Conservation (phyloP, 2,797 vertebrate genomes). For the Scomberomorus guttatus region DNA sequence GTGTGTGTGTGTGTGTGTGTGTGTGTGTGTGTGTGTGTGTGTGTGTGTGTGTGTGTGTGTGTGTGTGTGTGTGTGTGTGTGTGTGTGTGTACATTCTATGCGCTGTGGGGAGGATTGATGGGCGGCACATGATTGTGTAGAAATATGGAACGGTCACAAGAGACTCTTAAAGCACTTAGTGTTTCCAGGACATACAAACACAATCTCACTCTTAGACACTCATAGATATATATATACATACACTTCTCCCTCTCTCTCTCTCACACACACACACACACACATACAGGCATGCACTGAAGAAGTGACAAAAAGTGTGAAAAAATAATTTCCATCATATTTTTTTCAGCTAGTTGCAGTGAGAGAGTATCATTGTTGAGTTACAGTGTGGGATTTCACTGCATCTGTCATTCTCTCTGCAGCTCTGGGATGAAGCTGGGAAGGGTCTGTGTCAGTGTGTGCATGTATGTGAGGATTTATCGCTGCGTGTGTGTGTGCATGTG, state of each 20-base stretch:
- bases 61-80: too few species aligned
- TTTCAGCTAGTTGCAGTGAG: not conserved
- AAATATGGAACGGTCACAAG: slow-evolving; percentile 28
- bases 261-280: not conserved
- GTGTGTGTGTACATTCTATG: not conserved
- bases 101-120: not conserved
- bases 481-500: not conserved
- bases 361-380: slow-evolving; percentile 5
- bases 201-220: slow-evolving; percentile 1
- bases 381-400: not conserved
- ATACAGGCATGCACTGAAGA: not conserved
- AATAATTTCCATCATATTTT: not conserved
- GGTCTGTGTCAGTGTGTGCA: not conserved
- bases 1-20: too few species aligned
- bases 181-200: slow-evolving; percentile 11
- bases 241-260: not conserved
- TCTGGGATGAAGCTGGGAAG: slow-evolving; percentile 33
- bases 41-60: too few species aligned
- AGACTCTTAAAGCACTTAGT: slow-evolving; percentile 55
- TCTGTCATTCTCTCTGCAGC: not conserved
- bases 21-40: too few species aligned
- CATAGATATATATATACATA: not conserved
- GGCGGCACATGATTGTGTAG: not conserved
- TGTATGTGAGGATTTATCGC: not conserved
- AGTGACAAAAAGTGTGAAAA: not conserved